Percentiles rank a stretch among this genome's conserved stretches.
These are phyloP conservation scores for Aix galericulata DNA, from an alignment of 2,113 vertebrate genomes.

Conservation along the genomic window DNA sequence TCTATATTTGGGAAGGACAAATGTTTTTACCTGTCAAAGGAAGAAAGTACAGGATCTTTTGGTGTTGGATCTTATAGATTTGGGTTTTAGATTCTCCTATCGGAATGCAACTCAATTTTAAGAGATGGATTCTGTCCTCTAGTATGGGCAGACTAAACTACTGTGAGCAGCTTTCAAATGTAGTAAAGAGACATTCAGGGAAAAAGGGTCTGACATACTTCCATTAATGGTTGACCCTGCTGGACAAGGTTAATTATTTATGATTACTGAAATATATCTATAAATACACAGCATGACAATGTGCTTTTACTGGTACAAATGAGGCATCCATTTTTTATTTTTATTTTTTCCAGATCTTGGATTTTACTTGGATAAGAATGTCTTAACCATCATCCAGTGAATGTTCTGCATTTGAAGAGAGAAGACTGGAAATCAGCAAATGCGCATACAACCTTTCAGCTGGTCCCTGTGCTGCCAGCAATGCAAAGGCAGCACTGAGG, in stretches of 20 bases:
- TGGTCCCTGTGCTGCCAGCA: not conserved
- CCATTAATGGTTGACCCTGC: not conserved
- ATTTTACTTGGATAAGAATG: not conserved
- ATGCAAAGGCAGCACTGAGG: not conserved
- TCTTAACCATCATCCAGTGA: not conserved
- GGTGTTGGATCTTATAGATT: not conserved
- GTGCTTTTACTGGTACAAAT: not conserved
- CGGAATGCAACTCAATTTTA: not conserved
- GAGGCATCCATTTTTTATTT: accelerated
- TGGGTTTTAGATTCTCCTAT: not conserved
- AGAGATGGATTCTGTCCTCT: not conserved
- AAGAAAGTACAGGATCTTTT: not conserved
- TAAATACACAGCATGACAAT: accelerated
- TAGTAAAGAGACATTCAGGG: not conserved
- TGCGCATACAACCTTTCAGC: not conserved
- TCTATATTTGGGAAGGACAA: not conserved
- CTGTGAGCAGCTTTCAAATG: not conserved
- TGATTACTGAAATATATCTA: not conserved
- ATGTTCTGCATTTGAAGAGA: not conserved
- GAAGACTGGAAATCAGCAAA: not conserved
- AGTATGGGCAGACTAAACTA: not conserved
- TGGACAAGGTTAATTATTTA: not conserved
- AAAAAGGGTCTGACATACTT: not conserved
- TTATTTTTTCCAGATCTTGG: not conserved
- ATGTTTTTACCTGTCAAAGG: accelerated